Base-by-base conservation (phyloP, 2,888 invertebrate genomes). In the Marronus borbonicus region DNA sequence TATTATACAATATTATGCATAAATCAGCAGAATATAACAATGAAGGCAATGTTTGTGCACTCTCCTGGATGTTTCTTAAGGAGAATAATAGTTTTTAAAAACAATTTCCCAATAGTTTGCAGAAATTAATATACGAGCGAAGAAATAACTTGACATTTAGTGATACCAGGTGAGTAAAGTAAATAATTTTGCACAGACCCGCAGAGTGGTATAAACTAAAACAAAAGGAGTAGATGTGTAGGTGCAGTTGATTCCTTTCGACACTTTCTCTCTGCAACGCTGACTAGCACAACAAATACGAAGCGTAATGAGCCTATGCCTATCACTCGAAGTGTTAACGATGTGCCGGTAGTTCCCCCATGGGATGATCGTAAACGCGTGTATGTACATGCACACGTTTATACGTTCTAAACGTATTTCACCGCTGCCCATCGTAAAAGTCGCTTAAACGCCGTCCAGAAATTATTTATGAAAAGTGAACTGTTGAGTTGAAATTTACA, bases 391-490 rank as follows among this genome's bases (percentile, higher is more conserved):
- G 55, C 20, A 20, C 68, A 24, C 20, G 50, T 68, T 68, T 68
- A 68, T 68, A 68, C 76, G 50, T 83, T 80, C 81, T 78, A 79
- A 75, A 79, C 77, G 79, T 72, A 79, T 74, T 60, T 74, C 72
- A 60, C 79, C 80, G 66, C 76, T 77, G 81, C 79, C 83, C 83
- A 83, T 82, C 81, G 83, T 82, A 83, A 78, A 81, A 79, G 76
- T 77, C 80, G 83, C 83, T 84, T 82, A 79, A 77, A 81, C 79
- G 76, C 76, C 80, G 83, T 83, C 84, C 82, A 17, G 70, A 81
- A 84, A 85, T 85, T 84, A 85, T 85, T 85, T 85, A 85, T 85
- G 85, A 84, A 84, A 84, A 84, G 82, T 82, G 83, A 84, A 84
- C 84, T 84, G 84, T 82, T 84, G 81, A 81, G 80, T 80, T 78